Evolutionary conservation across 2,797 vertebrate species (phyloP), one percentile per base, ranked within the genome.

Genomic region (Propithecus deckenii): DNA sequence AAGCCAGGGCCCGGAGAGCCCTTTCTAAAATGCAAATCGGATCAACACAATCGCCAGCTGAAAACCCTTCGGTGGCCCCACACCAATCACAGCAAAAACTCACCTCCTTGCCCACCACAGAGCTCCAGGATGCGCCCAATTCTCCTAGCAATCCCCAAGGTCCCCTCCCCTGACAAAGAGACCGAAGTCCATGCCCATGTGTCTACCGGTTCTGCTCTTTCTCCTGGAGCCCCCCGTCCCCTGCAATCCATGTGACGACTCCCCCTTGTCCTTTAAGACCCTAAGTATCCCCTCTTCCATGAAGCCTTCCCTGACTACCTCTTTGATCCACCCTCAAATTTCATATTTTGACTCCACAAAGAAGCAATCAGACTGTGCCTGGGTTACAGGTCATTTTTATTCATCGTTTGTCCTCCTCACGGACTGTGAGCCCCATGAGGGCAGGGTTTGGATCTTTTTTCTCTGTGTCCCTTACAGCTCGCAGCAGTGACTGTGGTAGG

Each of bases 211-310:
- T 9, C n/a, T 12, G n/a, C 5, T 81, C 43, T 55, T 22, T 67
- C 8, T 1, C 43, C 13, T 18, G 50, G n/a, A 52, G 46, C 15
- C 13, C 46, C 10, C 20, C 13, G 35, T 0, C 7, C 20, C 69
- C 43, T 0, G 1, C 17, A 23, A 38, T 7, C 8, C 7, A 22
- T 38, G 20, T 7, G 15, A 52, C 0, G 4, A 22, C 1, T 7
- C 14, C 11, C 3, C 2, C 7, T 38, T 71, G 4, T 30, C 87
- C 30, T 55, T 52, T 8, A 23, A 65, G 63, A n/a, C 25, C 22
- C 65, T 52, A 22, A 10, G 38, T n/a, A 35, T 50, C 57, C 28
- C 38, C 75, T 67, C 74, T 14, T 61, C 79, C 25, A 4, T 1
- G 50, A 72, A 71, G 59, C 18, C 79, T 80, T 76, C 80, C 35